Evolutionary conservation across 2,888 invertebrate genomes (phyloP), one percentile per base, ranked within the genome.

Genomic region (Eretmocerus hayati): DNA sequence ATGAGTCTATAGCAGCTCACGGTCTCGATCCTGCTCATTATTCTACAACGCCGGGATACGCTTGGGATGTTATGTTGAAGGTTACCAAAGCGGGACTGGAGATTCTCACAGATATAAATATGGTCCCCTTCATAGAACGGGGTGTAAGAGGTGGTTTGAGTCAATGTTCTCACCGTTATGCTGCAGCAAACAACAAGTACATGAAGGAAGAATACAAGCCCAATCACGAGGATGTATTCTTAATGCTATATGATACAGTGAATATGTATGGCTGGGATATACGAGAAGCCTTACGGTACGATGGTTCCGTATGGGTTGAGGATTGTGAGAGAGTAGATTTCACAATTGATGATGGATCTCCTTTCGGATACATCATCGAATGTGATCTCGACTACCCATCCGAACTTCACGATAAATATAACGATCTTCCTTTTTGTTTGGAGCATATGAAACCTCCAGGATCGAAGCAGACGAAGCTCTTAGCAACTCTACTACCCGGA

Each of bases 401-500:
- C 9, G 4, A 21, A 1, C 16, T 42, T 3, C 33, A 42, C 3
- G 16, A 35, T 16, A 5, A 2, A 4, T 23, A 42, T 22, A 21
- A 42, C 4, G 42, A 42, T 42, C 16, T 42, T 5, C 33, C 33
- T 6, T 35, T 35, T 52, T 63, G 62, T 38, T 45, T 60, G 1
- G 56, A 64, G 48, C 58, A 61, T 42, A 48, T 42, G 30, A 46
- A 5, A 20, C 56, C 59, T 3, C 50, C 59, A 9, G 32, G 39
- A 2, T 35, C 33, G 5, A 52, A 47, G 41, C 13, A 49, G 9
- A 22, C 44, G 5, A 65, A 63, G 54, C 50, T 66, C 5, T 33
- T 64, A 18, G 53, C 61, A 6, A 64, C 59, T 19, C 32, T 63
- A 2, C 32, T 45, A 11, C 20, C 50, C 16, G 64, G 64, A 42